Conservation (phyloP, 2,113 vertebrate species). For the Nothobranchius kuhntae region DNA sequence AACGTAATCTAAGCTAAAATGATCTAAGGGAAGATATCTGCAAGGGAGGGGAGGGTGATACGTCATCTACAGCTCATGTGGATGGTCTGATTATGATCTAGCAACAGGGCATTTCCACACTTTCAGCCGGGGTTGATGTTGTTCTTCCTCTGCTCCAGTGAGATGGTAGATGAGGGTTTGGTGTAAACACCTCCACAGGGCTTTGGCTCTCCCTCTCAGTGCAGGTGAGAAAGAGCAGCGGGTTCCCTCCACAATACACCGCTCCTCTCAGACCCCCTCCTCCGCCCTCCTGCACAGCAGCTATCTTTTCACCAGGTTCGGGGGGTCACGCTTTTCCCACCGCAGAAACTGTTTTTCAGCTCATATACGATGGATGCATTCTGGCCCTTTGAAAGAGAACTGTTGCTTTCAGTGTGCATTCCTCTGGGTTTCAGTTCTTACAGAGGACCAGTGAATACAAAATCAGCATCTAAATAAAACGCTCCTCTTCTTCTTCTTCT, state of each 20-base stretch:
- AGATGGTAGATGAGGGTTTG: constrained; percentile 67
- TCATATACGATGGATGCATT: constrained; percentile 80
- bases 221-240: constrained; percentile 66
- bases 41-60: constrained; percentile 35
- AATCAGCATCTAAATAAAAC: constrained; percentile 84
- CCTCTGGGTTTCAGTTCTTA: constrained; percentile 70
- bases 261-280: constrained; percentile 26
- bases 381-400: constrained; percentile 83
- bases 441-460: constrained; percentile 73
- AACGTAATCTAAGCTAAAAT: constrained; percentile 58
- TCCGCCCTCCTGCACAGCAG: constrained; percentile 32
- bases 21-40: constrained; percentile 67
- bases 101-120: constrained; percentile 61
- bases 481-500: constrained; percentile 40
- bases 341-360: constrained; percentile 82
- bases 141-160: constrained; percentile 75
- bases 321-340: constrained; percentile 90
- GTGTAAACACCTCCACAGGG: constrained; percentile 69
- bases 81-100: constrained; percentile 72
- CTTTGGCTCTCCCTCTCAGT: constrained; percentile 37
- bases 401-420: constrained; percentile 65
- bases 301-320: constrained; percentile 80
- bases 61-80: constrained; percentile 41
- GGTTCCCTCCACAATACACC: constrained; percentile 46
- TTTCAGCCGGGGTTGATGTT: constrained; percentile 48